Conservation (phyloP, 2,113 vertebrate species). For the Phylloscopus trochiloides region DNA sequence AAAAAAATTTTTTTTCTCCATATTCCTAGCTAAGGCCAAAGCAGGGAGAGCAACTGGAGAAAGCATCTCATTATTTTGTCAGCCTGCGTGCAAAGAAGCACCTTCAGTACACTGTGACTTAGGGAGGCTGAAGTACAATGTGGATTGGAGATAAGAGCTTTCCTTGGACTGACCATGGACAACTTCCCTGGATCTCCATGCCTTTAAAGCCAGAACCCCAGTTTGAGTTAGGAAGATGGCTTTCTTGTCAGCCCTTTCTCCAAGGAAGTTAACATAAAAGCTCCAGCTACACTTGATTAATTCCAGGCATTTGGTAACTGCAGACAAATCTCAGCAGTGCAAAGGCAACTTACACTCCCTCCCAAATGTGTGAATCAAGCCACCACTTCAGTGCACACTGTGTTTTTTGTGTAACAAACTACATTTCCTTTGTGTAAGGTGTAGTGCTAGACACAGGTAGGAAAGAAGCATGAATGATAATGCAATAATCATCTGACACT, state of each 20-base stretch:
- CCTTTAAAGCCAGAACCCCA: not conserved
- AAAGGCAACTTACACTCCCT: not conserved
- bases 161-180: not conserved
- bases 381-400: not conserved
- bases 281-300: not conserved
- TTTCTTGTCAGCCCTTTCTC: not conserved
- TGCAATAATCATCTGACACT: not conserved
- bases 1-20: not conserved
- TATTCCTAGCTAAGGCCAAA: not conserved
- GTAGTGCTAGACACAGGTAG: not conserved
- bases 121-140: fast-evolving
- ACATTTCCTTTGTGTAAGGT: not conserved
- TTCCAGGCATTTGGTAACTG: not conserved
- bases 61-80: not conserved
- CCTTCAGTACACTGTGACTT: not conserved
- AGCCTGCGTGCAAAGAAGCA: not conserved
- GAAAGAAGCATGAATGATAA: not conserved
- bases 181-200: not conserved
- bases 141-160: not conserved
- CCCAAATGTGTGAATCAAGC: not conserved
- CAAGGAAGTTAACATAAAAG: not conserved
- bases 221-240: not conserved
- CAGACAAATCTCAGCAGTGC: not conserved
- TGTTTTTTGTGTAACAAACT: slow-evolving; percentile 13
- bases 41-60: not conserved